phyloP scores from a whole-genome alignment of 2,113 vertebrate species.

The Scomber japonicus region DNA sequence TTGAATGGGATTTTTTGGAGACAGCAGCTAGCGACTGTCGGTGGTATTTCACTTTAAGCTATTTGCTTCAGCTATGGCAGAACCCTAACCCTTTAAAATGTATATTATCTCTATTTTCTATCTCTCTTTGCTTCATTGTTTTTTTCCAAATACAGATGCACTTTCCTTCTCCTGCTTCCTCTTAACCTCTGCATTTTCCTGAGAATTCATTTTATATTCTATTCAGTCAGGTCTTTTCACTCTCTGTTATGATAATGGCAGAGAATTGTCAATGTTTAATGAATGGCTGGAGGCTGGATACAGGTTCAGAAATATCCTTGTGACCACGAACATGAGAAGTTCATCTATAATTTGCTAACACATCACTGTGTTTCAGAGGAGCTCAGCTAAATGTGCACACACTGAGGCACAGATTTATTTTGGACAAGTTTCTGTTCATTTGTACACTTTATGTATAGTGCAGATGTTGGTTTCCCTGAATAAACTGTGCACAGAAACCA shows the following conservation, averaged over 20 bases:
- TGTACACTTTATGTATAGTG: constrained; percentile 38
- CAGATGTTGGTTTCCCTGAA: constrained; percentile 59
- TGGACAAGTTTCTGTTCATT: constrained; percentile 47
- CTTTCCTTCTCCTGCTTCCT: constrained; percentile 23
- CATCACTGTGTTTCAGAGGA: constrained; percentile 30
- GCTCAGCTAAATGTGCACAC: constrained; percentile 41
- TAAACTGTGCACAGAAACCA: constrained; percentile 48
- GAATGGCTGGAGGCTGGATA: constrained; percentile 67
- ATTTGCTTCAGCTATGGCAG: too few species aligned
- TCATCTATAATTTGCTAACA: constrained; percentile 67
- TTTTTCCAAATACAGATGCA: constrained; percentile 39
- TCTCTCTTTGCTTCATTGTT: constrained; percentile 23
- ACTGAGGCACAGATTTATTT: constrained; percentile 48
- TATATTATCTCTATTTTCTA: constrained; percentile 1
- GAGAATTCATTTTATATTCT: constrained; percentile 62
- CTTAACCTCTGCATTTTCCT: constrained; percentile 25
- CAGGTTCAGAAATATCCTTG: constrained; percentile 61
- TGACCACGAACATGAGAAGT: constrained; percentile 65
- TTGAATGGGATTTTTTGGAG: too few species aligned
- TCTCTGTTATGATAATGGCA: constrained; percentile 67
- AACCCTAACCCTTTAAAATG: constrained; percentile 22
- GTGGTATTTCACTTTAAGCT: too few species aligned
- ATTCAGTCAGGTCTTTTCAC: constrained; percentile 60
- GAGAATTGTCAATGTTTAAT: constrained; percentile 77
- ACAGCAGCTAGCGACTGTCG: too few species aligned